Evolutionary conservation across 2,113 vertebrate species (phyloP), one percentile per base, ranked within the genome.

Genomic region (Oxyura jamaicensis): DNA sequence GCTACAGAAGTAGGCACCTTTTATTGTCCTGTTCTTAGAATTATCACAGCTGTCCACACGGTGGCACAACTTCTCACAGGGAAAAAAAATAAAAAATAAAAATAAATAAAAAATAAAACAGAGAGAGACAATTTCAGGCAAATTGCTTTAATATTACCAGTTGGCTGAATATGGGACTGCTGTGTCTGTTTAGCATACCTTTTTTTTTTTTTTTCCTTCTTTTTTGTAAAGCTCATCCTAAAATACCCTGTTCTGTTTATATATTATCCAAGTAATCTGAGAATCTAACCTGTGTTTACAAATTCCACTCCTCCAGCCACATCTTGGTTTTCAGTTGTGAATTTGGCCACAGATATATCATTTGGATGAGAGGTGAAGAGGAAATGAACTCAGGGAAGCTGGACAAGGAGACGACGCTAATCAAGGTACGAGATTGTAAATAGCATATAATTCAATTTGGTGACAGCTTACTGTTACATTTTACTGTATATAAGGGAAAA

Each of bases 21-120:
- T 21, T 62, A 19, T 58, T 5, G 0, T 0, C 2, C 1, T 69
- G 6, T 39, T 69, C 12, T 66, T 52, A 7, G 6, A 39, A 2
- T 28, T 80, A 10, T 6, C 36, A 21, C n/a, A 92, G 7, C 18
- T 68, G 58, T 3, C 13, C 42, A 83, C 17, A 74, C 6, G 60
- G 21, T 60, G 19, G 3, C 15, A 69, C 3, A 69, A 2, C 5
- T 78, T 78, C 55, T 25, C 6, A 56, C 10, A 48, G 46, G 46
- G 17, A 21, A 48, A 21, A 48, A 21, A 21, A 48, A 48, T 22
- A 48, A 48, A 48, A 41, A 41, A 41, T 16, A 44, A 18, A 44
- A 42, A 42, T 15, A 42, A 42, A 42, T 16, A 46, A 21, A 46
- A 20, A 50, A 23, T 21, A 48, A 48, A 48, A 22, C 4, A 48